Evolutionary conservation across 2,797 vertebrate genomes (phyloP).

Genomic region (Sebastes vulpes): DNA sequence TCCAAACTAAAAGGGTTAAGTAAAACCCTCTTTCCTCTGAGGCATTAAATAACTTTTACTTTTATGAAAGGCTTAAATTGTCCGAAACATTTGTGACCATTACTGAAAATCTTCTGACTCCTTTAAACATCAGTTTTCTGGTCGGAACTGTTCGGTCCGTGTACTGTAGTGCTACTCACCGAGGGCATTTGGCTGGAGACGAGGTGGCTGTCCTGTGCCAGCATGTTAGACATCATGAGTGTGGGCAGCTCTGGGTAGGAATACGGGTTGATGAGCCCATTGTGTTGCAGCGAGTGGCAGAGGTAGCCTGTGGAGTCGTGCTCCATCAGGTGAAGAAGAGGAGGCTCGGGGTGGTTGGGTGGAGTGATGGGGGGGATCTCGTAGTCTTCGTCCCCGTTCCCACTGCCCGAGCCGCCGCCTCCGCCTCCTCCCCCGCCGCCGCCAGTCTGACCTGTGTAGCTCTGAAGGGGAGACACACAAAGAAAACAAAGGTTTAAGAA

Average conservation of each 20-base stretch:
- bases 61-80: background rate
- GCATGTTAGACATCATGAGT: conserved; percentile 99
- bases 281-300: conserved; percentile 95
- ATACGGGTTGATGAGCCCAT: conserved; percentile 96
- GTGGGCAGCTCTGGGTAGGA: conserved; percentile 97
- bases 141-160: background rate
- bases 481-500: background rate
- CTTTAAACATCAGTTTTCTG: background rate
- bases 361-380: conserved; percentile 99
- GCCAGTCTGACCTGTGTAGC: conserved; percentile 88
- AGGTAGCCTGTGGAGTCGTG: conserved; percentile 94
- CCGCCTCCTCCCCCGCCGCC: conserved; percentile 72
- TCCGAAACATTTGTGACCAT: background rate
- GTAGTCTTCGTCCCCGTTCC: conserved; percentile 93
- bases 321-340: conserved; percentile 97
- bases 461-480: conserved; percentile 74
- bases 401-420: conserved; percentile 74
- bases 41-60: background rate
- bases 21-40: background rate
- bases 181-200: conserved; percentile 96
- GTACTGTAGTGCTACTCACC: conserved; percentile 86
- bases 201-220: conserved; percentile 96
- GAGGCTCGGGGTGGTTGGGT: conserved; percentile 95
- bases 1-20: background rate
- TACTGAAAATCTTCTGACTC: background rate